Percentiles rank a stretch among this genome's conserved stretches.
Conservation (phyloP, 1,140 invertebrate genomes). For the Drosophila asahinai region DNA sequence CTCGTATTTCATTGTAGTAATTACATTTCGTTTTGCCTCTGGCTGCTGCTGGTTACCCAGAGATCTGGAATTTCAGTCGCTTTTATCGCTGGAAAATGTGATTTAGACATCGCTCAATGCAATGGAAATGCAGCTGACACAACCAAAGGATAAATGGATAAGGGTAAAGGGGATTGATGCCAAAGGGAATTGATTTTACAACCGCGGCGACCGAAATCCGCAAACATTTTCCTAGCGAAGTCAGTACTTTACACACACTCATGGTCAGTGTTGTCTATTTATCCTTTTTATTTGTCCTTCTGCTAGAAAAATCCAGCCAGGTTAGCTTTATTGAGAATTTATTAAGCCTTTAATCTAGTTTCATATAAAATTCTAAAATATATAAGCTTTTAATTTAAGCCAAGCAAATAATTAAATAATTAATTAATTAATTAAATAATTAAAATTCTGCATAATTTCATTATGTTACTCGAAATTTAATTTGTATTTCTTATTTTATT, state of each 20-base stretch:
- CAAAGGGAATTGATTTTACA: constrained; percentile 55
- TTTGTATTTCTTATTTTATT: too few species aligned
- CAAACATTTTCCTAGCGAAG: constrained; percentile 12
- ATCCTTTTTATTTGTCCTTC: background rate
- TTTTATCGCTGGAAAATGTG: constrained; percentile 19
- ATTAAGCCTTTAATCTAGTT: background rate
- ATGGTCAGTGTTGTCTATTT: background rate
- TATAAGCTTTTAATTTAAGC: background rate
- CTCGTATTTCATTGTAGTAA: constrained; percentile 71
- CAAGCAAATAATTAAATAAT: too few species aligned
- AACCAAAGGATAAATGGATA: background rate
- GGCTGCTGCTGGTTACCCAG: constrained; percentile 14
- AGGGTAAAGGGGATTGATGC: background rate
- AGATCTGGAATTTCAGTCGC: constrained; percentile 11
- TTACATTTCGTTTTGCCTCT: constrained; percentile 63
- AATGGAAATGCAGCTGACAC: constrained; percentile 29
- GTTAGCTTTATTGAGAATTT: too few species aligned
- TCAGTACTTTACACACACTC: constrained; percentile 8
- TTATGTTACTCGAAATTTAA: too few species aligned
- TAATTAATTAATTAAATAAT: too few species aligned
- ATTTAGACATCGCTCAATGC: constrained; percentile 56
- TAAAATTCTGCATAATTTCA: too few species aligned
- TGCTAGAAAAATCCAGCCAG: too few species aligned
- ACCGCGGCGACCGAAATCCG: constrained; percentile 36
- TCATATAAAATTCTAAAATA: background rate